These are phyloP conservation scores for Egretta garzetta DNA, from an alignment of 2,113 vertebrate species.

Conservation along the genomic window DNA sequence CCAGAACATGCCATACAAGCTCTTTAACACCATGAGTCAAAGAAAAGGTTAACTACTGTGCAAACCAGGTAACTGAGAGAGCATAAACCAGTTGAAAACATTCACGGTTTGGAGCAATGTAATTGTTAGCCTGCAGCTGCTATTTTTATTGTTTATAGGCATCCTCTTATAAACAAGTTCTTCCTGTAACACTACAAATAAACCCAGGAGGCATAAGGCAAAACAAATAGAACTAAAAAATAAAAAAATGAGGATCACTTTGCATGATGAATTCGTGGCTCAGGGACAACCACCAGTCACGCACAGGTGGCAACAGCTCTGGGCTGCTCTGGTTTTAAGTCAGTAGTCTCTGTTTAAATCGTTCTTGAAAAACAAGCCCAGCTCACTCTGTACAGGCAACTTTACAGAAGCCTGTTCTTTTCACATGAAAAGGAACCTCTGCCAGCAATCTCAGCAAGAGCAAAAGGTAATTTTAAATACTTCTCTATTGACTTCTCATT, in stretches of 20 bases:
- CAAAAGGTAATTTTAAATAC: background rate
- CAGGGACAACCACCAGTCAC: background rate
- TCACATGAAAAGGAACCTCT: background rate
- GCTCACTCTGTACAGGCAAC: background rate
- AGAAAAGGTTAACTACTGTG: rapidly evolving
- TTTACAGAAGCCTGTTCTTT: background rate
- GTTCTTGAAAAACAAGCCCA: background rate
- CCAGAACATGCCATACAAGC: background rate
- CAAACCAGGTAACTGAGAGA: background rate
- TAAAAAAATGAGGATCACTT: background rate
- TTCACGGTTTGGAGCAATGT: background rate
- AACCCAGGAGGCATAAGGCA: background rate
- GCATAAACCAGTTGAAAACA: background rate
- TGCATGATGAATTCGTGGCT: background rate
- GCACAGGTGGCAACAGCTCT: background rate
- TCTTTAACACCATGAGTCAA: background rate
- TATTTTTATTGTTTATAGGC: background rate
- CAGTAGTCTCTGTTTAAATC: background rate
- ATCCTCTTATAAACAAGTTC: background rate
- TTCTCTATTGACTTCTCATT: background rate
- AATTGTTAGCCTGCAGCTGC: background rate
- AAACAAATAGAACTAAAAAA: background rate
- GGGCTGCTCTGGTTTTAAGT: background rate
- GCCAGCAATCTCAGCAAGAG: background rate
- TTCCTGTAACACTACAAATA: background rate